Evolutionary conservation across 2,797 vertebrate genomes (phyloP), one percentile per base, ranked within the genome.

Genomic region (Serranus cabrilla): DNA sequence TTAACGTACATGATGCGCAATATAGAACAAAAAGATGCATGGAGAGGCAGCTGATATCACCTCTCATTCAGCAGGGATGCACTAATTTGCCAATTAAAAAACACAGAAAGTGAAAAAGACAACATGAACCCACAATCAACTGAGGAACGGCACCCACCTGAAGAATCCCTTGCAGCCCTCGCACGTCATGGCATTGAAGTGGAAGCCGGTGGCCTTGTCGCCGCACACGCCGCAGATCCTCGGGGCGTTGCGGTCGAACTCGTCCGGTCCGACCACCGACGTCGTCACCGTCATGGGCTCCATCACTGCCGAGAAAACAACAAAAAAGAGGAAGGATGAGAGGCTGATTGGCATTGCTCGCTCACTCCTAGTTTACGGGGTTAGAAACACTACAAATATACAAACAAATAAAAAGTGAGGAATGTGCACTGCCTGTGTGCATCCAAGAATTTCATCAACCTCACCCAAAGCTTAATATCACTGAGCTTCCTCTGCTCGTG

Each of bases 141-240:
- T 6, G 7, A 7, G 34, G 34, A 34, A 34, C 5, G 34, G 34
- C 34, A 34, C 89, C 31, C 13, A 98, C 98, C 98, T 97, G 95
- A 99, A 99, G 91, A 99, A 99, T 31, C 98, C 98, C 91, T 99
- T 99, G 95, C 98, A 99, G 90, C 98, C 98, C 81, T 99, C 98
- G 3, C 98, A 99, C 70, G 98, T 99, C 98, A 99, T 99, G 68
- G 98, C 98, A 0, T 99, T 99, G 93, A 99, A 99, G 93, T 99
- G 98, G 82, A 99, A 99, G 49, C 98, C 98, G 0, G 98, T 98
- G 89, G 98, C 98, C 78, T 96, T 96, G 93, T 99, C 98, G 9
- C 97, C 98, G 0, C 98, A 99, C 18, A 99, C 98, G 0, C 98
- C 98, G 0, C 98, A 99, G 92, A 99, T 96, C 1, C 98, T 93